These are phyloP conservation scores for Pantherophis guttatus DNA, from an alignment of 2,113 vertebrate species.

Conservation along the genomic window DNA sequence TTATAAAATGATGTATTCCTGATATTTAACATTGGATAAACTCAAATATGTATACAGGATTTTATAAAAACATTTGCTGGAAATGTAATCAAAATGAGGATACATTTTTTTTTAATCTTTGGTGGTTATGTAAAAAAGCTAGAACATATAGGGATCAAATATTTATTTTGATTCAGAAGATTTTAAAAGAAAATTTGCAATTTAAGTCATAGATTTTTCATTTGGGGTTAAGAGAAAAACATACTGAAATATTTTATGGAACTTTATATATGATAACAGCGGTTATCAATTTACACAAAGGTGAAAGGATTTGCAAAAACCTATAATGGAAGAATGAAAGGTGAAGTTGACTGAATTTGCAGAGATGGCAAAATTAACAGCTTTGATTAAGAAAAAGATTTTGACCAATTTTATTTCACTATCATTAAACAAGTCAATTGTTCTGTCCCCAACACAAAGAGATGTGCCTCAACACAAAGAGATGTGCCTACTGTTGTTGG, in stretches of 20 bases:
- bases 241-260: not conserved
- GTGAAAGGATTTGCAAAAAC: not conserved
- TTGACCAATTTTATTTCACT: conserved; percentile 19
- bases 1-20: not conserved
- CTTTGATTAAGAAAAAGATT: not conserved
- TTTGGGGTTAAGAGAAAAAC: not conserved
- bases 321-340: not conserved
- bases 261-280: not conserved
- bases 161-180: not conserved
- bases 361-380: not conserved
- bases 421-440: conserved; percentile 53
- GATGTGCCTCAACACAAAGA: conserved; percentile 62
- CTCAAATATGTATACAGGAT: not conserved
- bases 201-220: not conserved
- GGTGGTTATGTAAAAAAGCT: not conserved
- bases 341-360: not conserved
- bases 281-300: not conserved
- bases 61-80: not conserved
- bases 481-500: conserved; percentile 64
- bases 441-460: conserved; percentile 61
- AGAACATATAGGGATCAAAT: not conserved
- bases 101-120: not conserved
- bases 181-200: not conserved
- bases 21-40: not conserved
- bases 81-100: not conserved